Evolutionary conservation across 2,797 vertebrate species (phyloP), one percentile per base, ranked within the genome.

Genomic region (Crax fasciolata): DNA sequence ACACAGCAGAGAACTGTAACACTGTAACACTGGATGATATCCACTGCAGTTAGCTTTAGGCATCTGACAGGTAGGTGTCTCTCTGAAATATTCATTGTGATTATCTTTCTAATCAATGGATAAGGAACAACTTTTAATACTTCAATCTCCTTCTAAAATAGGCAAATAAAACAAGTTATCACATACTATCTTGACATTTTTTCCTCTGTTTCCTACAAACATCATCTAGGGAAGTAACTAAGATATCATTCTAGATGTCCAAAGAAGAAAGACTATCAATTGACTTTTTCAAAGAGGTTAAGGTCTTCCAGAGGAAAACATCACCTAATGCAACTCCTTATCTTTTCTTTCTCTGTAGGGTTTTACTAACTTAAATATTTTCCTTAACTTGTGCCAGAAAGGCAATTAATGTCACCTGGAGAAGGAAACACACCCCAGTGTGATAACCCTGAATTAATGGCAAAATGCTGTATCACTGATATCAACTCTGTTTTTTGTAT

Each of bases 1-100:
- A 63, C 24, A 81, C n/a, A n/a, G n/a, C n/a, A 24, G 89, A 78
- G 13, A 57, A 43, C 41, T 39, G 9, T 51, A 21, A 43, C 2
- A 57, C 13, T 35, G 23, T 1, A 1, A 7, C 9, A 5, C 18
- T 39, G 23, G 16, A 18, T 10, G 10, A 2, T 6, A 16, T 25
- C 21, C 13, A 35, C 20, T 74, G 30, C 18, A 55, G 12, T 43
- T 71, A 48, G 48, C 24, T 77, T 81, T 6, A 65, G 27, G 9
- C 10, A 55, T 14, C 28, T 52, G 35, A 4, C 35, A 41, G 6
- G 5, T 23, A 17, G 17, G 20, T 13, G 2, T 71, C 52, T 14
- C 52, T 71, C 57, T 74, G 21, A 65, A 92, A 49, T 49, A 20
- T 5, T 49, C 0, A 0, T 38, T 72, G 41, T 15, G 6, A 20